Conservation (phyloP, 2,113 vertebrate species). For the Ictalurus furcatus region DNA sequence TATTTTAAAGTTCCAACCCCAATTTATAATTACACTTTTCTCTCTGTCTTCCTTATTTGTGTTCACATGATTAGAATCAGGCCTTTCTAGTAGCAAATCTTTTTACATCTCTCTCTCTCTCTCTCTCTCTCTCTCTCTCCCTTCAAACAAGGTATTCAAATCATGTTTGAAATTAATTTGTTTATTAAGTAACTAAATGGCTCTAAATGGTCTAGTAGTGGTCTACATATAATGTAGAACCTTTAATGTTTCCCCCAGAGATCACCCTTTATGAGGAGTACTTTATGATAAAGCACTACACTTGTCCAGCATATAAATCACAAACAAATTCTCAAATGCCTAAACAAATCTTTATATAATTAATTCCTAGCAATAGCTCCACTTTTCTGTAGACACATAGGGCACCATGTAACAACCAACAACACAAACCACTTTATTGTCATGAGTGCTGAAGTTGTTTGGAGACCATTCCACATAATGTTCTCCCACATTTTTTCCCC, state of each 20-base stretch:
- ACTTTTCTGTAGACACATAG: slow-evolving; percentile 37
- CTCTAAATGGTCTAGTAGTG: neutral
- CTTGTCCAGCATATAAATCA: neutral
- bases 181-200: neutral
- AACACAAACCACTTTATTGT: slow-evolving; percentile 29
- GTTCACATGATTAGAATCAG: slow-evolving; percentile 33
- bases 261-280: neutral
- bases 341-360: neutral
- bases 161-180: neutral
- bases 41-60: slow-evolving; percentile 3
- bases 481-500: slow-evolving; percentile 61
- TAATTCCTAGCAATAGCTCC: slow-evolving; percentile 30
- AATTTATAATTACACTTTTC: neutral
- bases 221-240: neutral
- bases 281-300: neutral
- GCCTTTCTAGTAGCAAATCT: slow-evolving; percentile 10
- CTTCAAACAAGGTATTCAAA: neutral
- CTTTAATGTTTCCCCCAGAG: neutral
- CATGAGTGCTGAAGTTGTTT: slow-evolving; percentile 30
- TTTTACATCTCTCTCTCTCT: neutral
- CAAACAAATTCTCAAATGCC: neutral
- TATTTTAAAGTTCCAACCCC: neutral
- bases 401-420: neutral
- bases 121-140: slow-evolving; percentile 9
- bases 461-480: slow-evolving; percentile 13